Conservation (phyloP, 2,113 vertebrate genomes). For the Alexandromys fortis region DNA sequence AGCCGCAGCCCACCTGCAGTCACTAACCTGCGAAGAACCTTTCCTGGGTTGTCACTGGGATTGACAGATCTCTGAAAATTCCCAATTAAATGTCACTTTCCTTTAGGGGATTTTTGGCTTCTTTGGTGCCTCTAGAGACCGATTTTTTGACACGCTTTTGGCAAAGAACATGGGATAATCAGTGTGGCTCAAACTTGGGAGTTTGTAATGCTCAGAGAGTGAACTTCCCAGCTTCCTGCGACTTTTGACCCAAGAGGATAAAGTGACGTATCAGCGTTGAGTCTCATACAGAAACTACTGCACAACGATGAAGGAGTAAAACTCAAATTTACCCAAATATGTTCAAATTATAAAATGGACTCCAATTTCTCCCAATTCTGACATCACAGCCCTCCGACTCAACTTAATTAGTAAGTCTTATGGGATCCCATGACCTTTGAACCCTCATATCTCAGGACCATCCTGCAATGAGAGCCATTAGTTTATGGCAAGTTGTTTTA, state of each 20-base stretch:
- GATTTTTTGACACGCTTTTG: slow-evolving; percentile 39
- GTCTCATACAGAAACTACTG: background rate
- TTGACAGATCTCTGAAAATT: slow-evolving; percentile 57
- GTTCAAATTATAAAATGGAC: background rate
- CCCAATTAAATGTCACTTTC: slow-evolving; percentile 59
- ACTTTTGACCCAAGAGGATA: background rate
- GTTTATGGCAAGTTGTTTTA: background rate
- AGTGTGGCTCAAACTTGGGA: background rate
- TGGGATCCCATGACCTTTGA: background rate
- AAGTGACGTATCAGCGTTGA: background rate
- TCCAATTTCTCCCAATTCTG: background rate
- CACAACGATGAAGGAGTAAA: background rate
- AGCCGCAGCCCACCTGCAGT: slow-evolving; percentile 23
- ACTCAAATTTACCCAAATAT: background rate
- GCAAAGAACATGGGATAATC: background rate
- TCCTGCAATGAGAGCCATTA: background rate
- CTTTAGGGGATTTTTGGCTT: slow-evolving; percentile 28
- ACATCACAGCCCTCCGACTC: background rate
- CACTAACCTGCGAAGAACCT: background rate
- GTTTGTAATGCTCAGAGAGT: background rate
- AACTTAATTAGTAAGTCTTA: background rate
- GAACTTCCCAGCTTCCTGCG: background rate
- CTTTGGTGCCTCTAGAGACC: background rate
- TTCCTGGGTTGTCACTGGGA: slow-evolving; percentile 52
- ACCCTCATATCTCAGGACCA: background rate